phyloP scores from a whole-genome alignment of 2,797 vertebrate species.

The Decapterus maruadsi region DNA sequence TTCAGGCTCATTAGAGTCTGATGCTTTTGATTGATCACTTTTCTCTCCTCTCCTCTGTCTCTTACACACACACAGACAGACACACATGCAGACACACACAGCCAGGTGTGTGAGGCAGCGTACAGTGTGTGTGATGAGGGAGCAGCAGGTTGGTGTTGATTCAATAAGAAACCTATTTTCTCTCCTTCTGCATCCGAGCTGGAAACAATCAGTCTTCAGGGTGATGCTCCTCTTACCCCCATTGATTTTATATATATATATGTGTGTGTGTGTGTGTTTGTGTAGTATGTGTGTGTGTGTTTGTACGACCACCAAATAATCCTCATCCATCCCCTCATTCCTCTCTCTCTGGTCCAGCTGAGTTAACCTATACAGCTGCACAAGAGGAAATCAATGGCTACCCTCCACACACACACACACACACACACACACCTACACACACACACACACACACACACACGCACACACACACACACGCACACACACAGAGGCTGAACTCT shows the following conservation, averaged over 20 bases:
- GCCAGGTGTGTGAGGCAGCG: constrained; percentile 10
- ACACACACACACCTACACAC: too few species aligned
- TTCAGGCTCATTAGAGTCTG: constrained; percentile 50
- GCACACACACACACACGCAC: constrained; percentile 37
- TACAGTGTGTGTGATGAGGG: constrained; percentile 48
- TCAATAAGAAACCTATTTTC: constrained; percentile 82
- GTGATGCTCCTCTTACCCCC: constrained; percentile 76
- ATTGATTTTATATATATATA: constrained; percentile 71
- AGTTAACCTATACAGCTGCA: constrained; percentile 60
- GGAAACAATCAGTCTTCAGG: constrained; percentile 83
- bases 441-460: constrained; percentile 17
- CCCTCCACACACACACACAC: not conserved
- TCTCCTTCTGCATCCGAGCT: constrained; percentile 74
- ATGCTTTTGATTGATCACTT: constrained; percentile 57
- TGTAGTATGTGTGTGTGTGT: constrained; percentile 31
- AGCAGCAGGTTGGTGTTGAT: constrained; percentile 76
- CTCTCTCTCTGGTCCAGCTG: constrained; percentile 54
- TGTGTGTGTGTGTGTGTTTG: constrained; percentile 31
- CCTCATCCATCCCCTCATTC: constrained; percentile 60
- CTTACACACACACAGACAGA: not conserved
- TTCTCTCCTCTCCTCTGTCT: constrained; percentile 1
- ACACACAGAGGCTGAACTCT: constrained; percentile 24
- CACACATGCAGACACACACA: constrained; percentile 7
- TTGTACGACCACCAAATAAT: constrained; percentile 57
- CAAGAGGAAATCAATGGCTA: constrained; percentile 56